A percentile compares a stretch with the other conserved stretches of the same genome.
phyloP scores from a whole-genome alignment of 2,888 invertebrate genomes.

The Lagria hirta region DNA sequence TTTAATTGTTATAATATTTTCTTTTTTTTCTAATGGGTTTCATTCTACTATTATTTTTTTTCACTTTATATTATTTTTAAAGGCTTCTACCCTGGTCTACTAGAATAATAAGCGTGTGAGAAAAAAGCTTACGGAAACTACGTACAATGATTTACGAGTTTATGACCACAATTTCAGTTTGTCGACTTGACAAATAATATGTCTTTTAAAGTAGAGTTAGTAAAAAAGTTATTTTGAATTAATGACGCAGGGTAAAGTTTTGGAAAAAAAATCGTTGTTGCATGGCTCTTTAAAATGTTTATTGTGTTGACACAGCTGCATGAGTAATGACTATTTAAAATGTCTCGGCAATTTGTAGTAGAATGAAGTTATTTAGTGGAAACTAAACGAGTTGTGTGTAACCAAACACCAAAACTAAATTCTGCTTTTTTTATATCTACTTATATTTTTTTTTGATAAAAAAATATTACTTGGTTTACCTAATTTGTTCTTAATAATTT shows the following conservation, averaged over 20 bases:
- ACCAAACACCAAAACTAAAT: constrained; percentile 7
- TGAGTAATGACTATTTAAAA: constrained; percentile 16
- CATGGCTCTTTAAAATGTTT: constrained; percentile 12
- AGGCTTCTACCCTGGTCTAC: too few species aligned
- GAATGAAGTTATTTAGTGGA: constrained; percentile 21
- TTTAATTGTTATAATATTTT: too few species aligned
- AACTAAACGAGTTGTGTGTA: constrained; percentile 17
- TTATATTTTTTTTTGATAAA: too few species aligned
- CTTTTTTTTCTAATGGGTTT: too few species aligned
- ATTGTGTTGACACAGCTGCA: constrained; percentile 21
- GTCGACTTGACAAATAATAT: too few species aligned
- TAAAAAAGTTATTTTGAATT: background rate
- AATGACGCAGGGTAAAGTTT: constrained; percentile 3
- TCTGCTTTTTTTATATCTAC: too few species aligned
- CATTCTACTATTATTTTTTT: too few species aligned
- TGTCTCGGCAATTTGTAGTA: constrained; percentile 15
- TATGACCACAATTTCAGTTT: too few species aligned
- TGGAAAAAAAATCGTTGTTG: background rate
- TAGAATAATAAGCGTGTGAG: background rate
- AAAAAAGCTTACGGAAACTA: too few species aligned
- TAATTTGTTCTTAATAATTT: too few species aligned
- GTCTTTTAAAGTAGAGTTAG: background rate
- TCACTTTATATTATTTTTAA: too few species aligned
- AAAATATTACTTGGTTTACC: too few species aligned
- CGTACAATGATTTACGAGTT: constrained; percentile 4